Base-by-base conservation (phyloP, 2,888 invertebrate species). In the Meteorus cinctellus region DNA sequence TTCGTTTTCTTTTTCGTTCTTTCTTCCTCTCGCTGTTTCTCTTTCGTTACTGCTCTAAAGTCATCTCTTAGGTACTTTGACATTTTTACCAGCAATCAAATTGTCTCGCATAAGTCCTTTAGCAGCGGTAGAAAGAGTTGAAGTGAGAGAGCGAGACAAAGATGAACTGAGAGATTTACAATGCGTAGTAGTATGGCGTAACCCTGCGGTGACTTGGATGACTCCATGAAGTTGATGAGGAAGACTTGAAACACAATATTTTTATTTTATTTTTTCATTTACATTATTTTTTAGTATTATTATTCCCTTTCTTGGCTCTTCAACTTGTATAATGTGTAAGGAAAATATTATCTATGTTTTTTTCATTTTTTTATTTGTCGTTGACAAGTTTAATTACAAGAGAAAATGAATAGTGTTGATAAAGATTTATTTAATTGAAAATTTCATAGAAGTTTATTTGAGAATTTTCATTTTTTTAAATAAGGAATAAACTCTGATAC, bases 11-110 rank as follows among this genome's bases (percentile, higher is more conserved):
- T 78, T 74, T 76, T 69, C 66, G 59, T 68, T 65, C 48, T 45
- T 71, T 66, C 72, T 72, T 69, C 77, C n/a, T 80, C 72, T 59
- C 72, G 72, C 67, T 74, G 73, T 74, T 72, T 65, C 36, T 24
- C 71, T 29, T 19, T 73, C 65, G 74, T 41, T 71, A 41, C 60
- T 45, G 62, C 48, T 72, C 51, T 76, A 36, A 62, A 45, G 45
- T 45, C 29, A 24, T 67, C 55, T 45, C 71, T 67, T 31, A 48
- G 48, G 68, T 65, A 72, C 48, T 76, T 76, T 76, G 76, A 76
- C 76, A 76, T 76, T 76, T 76, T 76, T 76, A 71, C 67, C 60
- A 34, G 67, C 72, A 63, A 75, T 62, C 63, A 72, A 72, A 76
- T 76, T 76, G 62, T 72, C 72, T 72, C 66, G 72, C 41, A 65